Base-by-base conservation (phyloP, 2,888 invertebrate species). In the Sesamia inferens region DNA sequence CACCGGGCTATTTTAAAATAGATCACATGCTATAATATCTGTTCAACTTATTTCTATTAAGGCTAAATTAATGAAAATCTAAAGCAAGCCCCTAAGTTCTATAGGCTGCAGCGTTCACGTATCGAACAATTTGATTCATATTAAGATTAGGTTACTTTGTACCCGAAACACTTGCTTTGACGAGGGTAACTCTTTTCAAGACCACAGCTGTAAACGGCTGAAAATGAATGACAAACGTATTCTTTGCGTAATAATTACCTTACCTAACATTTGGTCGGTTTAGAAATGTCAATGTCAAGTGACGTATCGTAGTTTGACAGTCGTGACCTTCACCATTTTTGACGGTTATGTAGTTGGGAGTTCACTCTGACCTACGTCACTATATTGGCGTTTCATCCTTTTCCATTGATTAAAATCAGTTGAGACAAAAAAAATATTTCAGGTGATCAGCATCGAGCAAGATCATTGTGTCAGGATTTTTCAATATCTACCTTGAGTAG, bases 271-370 rank as follows among this genome's bases (percentile, higher is more conserved):
- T 76, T 63, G 5, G 39, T 42, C 11, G 13, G 64, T 63, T n/a
- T 22, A 24, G 8, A 42, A 58, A 69, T 70, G 77, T 78, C 81
- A 80, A 73, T 68, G 67, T 73, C 73, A 80, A 54, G 24, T 54
- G 68, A 81, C 54, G 48, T 22, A 67, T 13, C 58, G 6, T 11
- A 57, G 61, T 48, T 62, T 76, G 76, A 82, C 82, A 73, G 24
- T 11, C 24, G 55, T 68, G 70, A 83, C 83, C 77, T 82, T 82
- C 74, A 80, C 19, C 16, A 44, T 19, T 48, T 78, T 79, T 82
- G 83, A 72, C 74, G 69, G 73, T 79, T 68, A 76, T 11, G 42
- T 19, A 57, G 68, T 72, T 74, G 70, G 63, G 47, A 71, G 39
- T 78, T 74, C 73, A 44, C 61, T 19, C 22, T 22, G 13, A 22